Conservation (phyloP, 1,140 invertebrate genomes). For the Drosophila saltans region DNA sequence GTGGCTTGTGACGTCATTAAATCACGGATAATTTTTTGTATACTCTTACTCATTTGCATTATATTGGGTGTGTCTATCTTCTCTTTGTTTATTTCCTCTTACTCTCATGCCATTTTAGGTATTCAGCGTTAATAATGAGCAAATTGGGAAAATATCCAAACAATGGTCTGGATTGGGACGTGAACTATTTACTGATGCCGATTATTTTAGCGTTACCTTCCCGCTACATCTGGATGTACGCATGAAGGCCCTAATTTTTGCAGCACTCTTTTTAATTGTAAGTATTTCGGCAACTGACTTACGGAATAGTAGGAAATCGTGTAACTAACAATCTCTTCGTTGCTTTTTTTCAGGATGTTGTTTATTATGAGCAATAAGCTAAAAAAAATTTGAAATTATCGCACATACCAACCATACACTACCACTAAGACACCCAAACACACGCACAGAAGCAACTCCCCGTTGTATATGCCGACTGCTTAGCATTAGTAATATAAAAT, state of each 20-base stretch:
- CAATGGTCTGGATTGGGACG: slow-evolving; percentile 63
- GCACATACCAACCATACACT: not conserved
- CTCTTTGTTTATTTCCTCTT: slow-evolving; percentile 13
- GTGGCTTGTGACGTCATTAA: slow-evolving; percentile 22
- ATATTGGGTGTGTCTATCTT: slow-evolving; percentile 11
- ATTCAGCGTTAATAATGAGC: slow-evolving; percentile 62
- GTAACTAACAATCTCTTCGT: not conserved
- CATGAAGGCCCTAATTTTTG: slow-evolving; percentile 66
- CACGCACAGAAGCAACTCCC: not conserved
- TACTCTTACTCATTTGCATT: slow-evolving; percentile 4
- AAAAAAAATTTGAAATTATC: not conserved
- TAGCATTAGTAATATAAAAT: slow-evolving; percentile 36
- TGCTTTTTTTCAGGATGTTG: slow-evolving; percentile 45
- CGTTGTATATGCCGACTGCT: slow-evolving; percentile 49
- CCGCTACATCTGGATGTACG: slow-evolving; percentile 68
- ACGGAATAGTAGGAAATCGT: not conserved
- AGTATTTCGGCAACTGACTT: slow-evolving; percentile 16
- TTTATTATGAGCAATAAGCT: slow-evolving; percentile 56
- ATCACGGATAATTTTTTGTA: slow-evolving; percentile 10
- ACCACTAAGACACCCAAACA: slow-evolving; percentile 1
- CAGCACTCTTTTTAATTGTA: slow-evolving; percentile 65
- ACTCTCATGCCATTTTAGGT: slow-evolving; percentile 44
- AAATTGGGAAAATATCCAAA: slow-evolving; percentile 68
- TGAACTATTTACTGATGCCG: slow-evolving; percentile 70
- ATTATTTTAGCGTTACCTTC: slow-evolving; percentile 65